Conservation (phyloP, 1,140 invertebrate genomes). For the Eumeta japonica region DNA sequence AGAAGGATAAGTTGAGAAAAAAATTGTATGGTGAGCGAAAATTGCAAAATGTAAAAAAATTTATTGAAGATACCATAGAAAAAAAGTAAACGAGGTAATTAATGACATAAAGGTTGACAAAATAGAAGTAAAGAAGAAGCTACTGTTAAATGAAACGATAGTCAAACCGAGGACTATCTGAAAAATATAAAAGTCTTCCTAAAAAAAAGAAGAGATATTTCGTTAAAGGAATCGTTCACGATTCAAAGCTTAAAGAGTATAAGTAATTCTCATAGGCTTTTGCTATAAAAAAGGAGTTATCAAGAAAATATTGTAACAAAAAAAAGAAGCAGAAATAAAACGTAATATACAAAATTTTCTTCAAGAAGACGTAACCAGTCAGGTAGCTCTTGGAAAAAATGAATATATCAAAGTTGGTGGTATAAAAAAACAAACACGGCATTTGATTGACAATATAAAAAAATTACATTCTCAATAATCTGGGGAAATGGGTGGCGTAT, state of each 20-base stretch:
- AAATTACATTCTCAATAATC: slow-evolving; percentile 10
- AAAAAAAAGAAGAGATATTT: slow-evolving; percentile 8
- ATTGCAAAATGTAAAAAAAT: too few species aligned
- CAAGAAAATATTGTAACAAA: too few species aligned
- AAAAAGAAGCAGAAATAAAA: too few species aligned
- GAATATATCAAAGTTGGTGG: too few species aligned
- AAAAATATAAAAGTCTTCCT: slow-evolving; percentile 1
- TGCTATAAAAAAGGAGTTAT: slow-evolving; percentile 5
- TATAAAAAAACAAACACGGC: slow-evolving; percentile 11
- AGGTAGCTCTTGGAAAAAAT: slow-evolving; percentile 6
- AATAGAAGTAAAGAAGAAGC: slow-evolving; percentile 8
- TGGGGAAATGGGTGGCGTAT: not conserved
- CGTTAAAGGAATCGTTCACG: slow-evolving; percentile 2
- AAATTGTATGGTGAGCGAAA: too few species aligned
- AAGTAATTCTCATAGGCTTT: slow-evolving; percentile 3
- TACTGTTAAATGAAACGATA: slow-evolving; percentile 8
- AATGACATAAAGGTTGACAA: slow-evolving; percentile 1
- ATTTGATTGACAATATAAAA: slow-evolving; percentile 9
- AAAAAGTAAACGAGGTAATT: slow-evolving; percentile 5
- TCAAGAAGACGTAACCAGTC: slow-evolving; percentile 14
- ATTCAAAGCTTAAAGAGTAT: slow-evolving; percentile 2
- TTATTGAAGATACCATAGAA: slow-evolving; percentile 6
- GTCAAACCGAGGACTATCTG: too few species aligned
- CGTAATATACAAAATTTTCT: slow-evolving; percentile 9
- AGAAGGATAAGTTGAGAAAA: too few species aligned